Percentiles rank a stretch among this genome's conserved stretches.
phyloP scores from a whole-genome alignment of 2,113 vertebrate species.

The Oryzias javanicus region DNA sequence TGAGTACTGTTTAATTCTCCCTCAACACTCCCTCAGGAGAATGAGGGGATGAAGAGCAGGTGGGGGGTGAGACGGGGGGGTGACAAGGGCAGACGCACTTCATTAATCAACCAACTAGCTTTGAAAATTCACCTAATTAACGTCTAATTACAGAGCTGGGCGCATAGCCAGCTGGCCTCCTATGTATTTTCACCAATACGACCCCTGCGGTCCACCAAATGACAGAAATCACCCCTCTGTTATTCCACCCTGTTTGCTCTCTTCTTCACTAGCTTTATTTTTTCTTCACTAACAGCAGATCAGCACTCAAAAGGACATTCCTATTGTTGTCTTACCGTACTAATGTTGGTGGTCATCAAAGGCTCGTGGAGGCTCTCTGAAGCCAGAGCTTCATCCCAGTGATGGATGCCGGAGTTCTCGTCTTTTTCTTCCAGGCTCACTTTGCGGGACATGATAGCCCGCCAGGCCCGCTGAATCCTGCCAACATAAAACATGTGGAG shows the following conservation, averaged over 20 bases:
- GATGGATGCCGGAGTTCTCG: slow-evolving; percentile 9
- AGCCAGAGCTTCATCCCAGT: slow-evolving; percentile 17
- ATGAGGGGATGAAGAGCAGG: slow-evolving; percentile 6
- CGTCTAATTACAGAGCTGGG: slow-evolving; percentile 68
- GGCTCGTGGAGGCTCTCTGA: slow-evolving; percentile 39
- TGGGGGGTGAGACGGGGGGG: slow-evolving; percentile 11
- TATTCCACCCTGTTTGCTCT: slow-evolving; percentile 17
- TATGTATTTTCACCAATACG: slow-evolving; percentile 38
- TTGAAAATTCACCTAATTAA: slow-evolving; percentile 76
- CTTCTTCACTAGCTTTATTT: slow-evolving; percentile 38
- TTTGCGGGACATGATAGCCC: slow-evolving; percentile 56
- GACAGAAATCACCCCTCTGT: slow-evolving; percentile 61
- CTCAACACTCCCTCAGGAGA: slow-evolving; percentile 26
- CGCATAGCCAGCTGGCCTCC: slow-evolving; percentile 62
- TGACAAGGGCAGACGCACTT: slow-evolving; percentile 69
- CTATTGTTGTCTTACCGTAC: slow-evolving; percentile 51
- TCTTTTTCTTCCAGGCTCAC: slow-evolving; percentile 34
- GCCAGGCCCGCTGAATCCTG: slow-evolving; percentile 76
- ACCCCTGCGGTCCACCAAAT: slow-evolving; percentile 61
- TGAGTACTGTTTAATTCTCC: slow-evolving; percentile 68
- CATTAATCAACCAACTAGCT: slow-evolving; percentile 78
- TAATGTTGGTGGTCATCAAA: slow-evolving; percentile 38
- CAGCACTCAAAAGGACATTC: not conserved
- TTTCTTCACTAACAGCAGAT: slow-evolving; percentile 5
- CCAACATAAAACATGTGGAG: not conserved